Conservation (phyloP, 2,113 vertebrate species). For the Scophthalmus maximus region DNA sequence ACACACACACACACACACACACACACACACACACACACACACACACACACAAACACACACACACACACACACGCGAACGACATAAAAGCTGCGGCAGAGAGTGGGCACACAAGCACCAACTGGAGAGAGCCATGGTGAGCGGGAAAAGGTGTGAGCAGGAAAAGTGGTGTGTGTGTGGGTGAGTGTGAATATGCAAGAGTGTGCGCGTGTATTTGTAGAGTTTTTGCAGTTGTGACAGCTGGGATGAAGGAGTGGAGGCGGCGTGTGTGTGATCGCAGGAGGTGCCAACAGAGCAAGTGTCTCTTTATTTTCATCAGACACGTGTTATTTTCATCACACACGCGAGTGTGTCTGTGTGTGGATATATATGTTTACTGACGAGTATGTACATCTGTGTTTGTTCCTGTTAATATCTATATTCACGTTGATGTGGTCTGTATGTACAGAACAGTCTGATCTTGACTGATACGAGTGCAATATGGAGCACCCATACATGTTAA, state of each 20-base stretch:
- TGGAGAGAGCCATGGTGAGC: conserved; percentile 73
- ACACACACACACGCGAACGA: conserved; percentile 34
- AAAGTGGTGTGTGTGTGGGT: conserved; percentile 79
- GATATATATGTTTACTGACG: conserved; percentile 42
- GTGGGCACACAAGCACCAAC: conserved; percentile 78
- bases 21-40: conserved; percentile 8
- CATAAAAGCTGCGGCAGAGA: conserved; percentile 65
- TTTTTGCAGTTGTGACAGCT: conserved; percentile 84
- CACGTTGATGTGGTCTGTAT: conserved; percentile 10
- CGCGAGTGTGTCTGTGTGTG: conserved; percentile 56
- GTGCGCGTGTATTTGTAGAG: conserved; percentile 77
- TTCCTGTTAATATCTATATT: conserved; percentile 37
- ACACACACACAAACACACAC: conserved; percentile 27
- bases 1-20: conserved; percentile 19
- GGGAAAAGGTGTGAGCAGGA: conserved; percentile 80
- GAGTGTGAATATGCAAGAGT: conserved; percentile 77
- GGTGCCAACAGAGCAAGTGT: conserved; percentile 83
- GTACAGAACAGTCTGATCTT: conserved; percentile 27
- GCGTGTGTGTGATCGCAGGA: conserved; percentile 81
- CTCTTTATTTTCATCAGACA: conserved; percentile 80
- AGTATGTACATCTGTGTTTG: conserved; percentile 72
- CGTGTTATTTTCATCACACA: conserved; percentile 76
- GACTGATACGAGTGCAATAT: conserved; percentile 32
- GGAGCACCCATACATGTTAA: not conserved
- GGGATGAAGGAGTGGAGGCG: conserved; percentile 82